Percentiles rank a stretch among this genome's conserved stretches.
Evolutionary conservation across 2,113 vertebrate species (phyloP).

Genomic region (Danionella cerebrum): DNA sequence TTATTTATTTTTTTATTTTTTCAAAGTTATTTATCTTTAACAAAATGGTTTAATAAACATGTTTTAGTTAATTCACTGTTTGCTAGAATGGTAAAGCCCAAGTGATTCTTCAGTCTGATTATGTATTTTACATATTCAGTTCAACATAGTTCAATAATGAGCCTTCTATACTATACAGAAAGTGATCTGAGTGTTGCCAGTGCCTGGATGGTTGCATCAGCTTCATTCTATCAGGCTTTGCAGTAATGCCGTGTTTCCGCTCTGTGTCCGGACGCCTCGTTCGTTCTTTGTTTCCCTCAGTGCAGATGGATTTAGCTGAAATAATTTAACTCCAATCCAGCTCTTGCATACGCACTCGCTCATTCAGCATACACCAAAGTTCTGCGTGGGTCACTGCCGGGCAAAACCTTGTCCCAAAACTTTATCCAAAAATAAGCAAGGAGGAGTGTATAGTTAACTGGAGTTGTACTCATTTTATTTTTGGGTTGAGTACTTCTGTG

Average conservation of each 20-base stretch:
- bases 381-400: neutral
- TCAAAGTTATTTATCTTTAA: too few relatives aligned
- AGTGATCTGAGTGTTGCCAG: neutral
- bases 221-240: constrained; percentile 13
- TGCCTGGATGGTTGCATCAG: constrained; percentile 8
- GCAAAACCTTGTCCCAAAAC: neutral
- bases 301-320: constrained; percentile 1
- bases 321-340: constrained; percentile 11
- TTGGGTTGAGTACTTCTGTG: too few relatives aligned
- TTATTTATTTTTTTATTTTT: too few relatives aligned
- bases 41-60: too few relatives aligned
- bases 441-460: too few relatives aligned
- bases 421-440: neutral
- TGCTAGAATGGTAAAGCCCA: too few relatives aligned
- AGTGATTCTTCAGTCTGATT: too few relatives aligned
- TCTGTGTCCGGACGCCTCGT: constrained; percentile 4
- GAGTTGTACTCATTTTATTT: too few relatives aligned
- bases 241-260: constrained; percentile 14
- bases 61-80: too few relatives aligned
- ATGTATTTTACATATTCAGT: too few relatives aligned
- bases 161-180: neutral
- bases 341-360: neutral
- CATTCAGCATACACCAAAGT: neutral
- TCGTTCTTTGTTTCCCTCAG: constrained; percentile 18
- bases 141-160: neutral